phyloP scores from a whole-genome alignment of 37 sponge, comb jelly and placozoan genomes.

The Chondrilla cf. caribensis region DNA sequence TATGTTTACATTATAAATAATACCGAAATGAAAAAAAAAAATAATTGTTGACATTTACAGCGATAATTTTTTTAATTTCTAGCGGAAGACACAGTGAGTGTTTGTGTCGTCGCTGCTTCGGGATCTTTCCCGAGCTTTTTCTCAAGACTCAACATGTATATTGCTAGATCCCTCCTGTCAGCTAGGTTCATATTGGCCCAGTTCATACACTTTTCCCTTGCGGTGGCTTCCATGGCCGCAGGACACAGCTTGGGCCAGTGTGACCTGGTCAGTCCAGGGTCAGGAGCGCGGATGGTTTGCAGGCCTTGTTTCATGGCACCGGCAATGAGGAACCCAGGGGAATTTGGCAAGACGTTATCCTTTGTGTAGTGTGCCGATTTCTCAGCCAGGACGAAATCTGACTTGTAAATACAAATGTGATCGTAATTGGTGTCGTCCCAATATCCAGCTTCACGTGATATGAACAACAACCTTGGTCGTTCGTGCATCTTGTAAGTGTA shows the following conservation, averaged over 20 bases:
- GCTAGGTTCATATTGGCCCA: constrained; percentile 1
- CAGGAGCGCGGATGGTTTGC: constrained; percentile 1
- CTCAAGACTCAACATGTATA: neutral
- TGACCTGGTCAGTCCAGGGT: neutral
- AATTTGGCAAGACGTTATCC: neutral
- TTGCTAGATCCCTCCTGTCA: constrained; percentile 3
- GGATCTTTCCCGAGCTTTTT: neutral
- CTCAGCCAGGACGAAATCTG: neutral
- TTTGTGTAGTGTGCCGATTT: neutral
- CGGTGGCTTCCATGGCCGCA: neutral
- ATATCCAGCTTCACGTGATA: constrained; percentile 4
- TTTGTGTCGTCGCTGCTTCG: neutral
- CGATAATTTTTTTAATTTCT: neutral
- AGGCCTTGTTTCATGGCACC: constrained; percentile 25
- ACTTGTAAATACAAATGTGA: constrained; percentile 12
- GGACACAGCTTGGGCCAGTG: constrained; percentile 12
- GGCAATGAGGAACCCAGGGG: neutral
- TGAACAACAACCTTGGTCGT: neutral
- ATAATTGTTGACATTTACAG: neutral
- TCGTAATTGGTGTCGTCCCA: constrained; percentile 8
- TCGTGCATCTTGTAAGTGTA: constrained; percentile 12
- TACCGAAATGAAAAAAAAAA: too few relatives aligned
- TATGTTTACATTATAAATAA: too few relatives aligned
- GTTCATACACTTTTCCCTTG: neutral
- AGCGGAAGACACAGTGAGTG: neutral